phyloP scores from a whole-genome alignment of 2,797 vertebrate species.

The Epinephelus coioides region DNA sequence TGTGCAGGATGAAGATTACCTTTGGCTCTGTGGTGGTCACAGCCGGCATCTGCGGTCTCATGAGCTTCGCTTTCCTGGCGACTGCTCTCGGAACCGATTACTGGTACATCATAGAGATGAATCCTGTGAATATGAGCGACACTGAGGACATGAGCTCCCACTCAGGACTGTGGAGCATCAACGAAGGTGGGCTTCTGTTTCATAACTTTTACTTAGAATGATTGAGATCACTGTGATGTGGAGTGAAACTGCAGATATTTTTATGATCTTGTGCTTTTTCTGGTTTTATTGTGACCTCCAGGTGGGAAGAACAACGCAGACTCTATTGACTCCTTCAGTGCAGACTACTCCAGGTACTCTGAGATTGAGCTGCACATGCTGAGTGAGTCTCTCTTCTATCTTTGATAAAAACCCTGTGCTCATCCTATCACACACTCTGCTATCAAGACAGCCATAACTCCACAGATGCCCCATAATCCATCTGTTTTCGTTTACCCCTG shows the following conservation, averaged over 20 bases:
- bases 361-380: slow-evolving; percentile 78
- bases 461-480: slow-evolving; percentile 31
- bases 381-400: slow-evolving; percentile 78
- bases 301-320: slow-evolving; percentile 68
- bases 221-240: not conserved
- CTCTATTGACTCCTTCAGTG: slow-evolving; percentile 66
- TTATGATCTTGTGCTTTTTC: not conserved
- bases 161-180: slow-evolving; percentile 86
- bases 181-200: slow-evolving; percentile 77
- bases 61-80: slow-evolving; percentile 85
- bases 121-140: slow-evolving; percentile 68
- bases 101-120: slow-evolving; percentile 88
- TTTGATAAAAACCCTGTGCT: slow-evolving; percentile 15
- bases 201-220: not conserved
- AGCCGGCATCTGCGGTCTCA: slow-evolving; percentile 81
- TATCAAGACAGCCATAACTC: slow-evolving; percentile 19
- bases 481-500: slow-evolving; percentile 27
- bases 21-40: slow-evolving; percentile 77
- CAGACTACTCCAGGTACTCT: slow-evolving; percentile 71
- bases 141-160: slow-evolving; percentile 78
- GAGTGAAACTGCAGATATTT: not conserved
- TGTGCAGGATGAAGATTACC: slow-evolving; percentile 65
- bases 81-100: slow-evolving; percentile 85
- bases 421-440: not conserved
- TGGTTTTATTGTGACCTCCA: slow-evolving; percentile 36